Evolutionary conservation across 2,797 vertebrate species (phyloP), one percentile per base, ranked within the genome.

Genomic region (Schizothorax lantsangensis): DNA sequence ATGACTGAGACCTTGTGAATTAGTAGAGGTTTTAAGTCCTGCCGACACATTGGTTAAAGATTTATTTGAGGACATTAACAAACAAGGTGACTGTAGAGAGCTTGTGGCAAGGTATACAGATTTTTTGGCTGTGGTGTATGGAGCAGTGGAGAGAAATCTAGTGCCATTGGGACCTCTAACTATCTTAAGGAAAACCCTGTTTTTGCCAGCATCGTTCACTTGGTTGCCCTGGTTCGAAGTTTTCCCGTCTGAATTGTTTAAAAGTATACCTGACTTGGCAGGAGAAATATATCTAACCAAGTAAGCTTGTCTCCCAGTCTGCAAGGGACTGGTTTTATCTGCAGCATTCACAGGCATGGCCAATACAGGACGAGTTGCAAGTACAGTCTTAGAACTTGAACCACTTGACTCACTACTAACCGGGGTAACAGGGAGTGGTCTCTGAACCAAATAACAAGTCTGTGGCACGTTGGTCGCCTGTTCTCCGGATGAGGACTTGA

Each of bases 151-250:
- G 72, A 95, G 93, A 83, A 94, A 88, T 83, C 81, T 89, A n/a
- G 89, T 79, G 26, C 93, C 93, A 47, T 92, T 91, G 0, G 93
- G 89, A 84, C 94, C 94, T 72, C 92, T 88, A 66, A 96, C 93
- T 2, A 96, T 91, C 90, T 96, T 96, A 88, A 95, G 94, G 85
- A 96, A 92, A 59, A 96, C 93, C 89, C 95, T 96, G 88, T 94
- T 95, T 87, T 91, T 94, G 23, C 89, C 84, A 36, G 86, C 89
- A 49, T 95, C 94, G 83, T 49, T 92, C 19, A 79, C 83, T 84
- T 95, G 92, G 36, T 78, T 91, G 40, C 88, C 89, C 49, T 90
- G 91, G 71, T 85, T 88, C 40, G 80, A 87, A n/a, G 80, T 64
- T 89, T 95, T 95, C 59, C 84, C 77, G 1, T 95, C 94, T 73